These are phyloP conservation scores for Heterotilapia buettikoferi DNA, from an alignment of 2,113 vertebrate species.

Conservation along the genomic window DNA sequence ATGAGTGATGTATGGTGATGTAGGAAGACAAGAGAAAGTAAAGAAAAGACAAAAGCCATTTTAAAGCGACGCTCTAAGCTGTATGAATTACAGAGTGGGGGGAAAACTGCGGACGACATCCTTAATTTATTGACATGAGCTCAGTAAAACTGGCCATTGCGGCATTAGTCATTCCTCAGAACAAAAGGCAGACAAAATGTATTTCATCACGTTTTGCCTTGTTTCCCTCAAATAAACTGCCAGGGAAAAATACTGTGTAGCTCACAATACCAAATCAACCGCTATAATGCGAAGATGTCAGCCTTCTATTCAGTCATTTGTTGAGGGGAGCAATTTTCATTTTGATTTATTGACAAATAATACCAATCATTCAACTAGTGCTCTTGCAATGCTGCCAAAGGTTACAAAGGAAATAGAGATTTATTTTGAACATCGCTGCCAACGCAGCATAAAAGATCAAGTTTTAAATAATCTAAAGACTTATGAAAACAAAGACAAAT, in stretches of 20 bases:
- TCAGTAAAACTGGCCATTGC: neutral
- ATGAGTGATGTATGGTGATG: neutral
- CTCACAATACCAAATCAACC: slow-evolving; percentile 71
- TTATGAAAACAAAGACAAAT: slow-evolving; percentile 55
- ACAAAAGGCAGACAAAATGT: slow-evolving; percentile 45
- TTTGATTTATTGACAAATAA: slow-evolving; percentile 78
- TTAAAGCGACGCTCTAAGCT: neutral
- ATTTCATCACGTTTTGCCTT: slow-evolving; percentile 54
- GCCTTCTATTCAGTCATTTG: slow-evolving; percentile 70
- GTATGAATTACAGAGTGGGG: neutral
- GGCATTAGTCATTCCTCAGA: slow-evolving; percentile 29
- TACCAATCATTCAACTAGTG: slow-evolving; percentile 75
- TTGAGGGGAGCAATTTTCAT: slow-evolving; percentile 71
- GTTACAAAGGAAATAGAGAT: slow-evolving; percentile 67
- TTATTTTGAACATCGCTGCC: slow-evolving; percentile 46
- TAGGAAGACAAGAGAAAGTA: neutral
- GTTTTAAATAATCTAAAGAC: slow-evolving; percentile 61
- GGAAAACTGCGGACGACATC: slow-evolving; percentile 10
- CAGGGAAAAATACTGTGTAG: slow-evolving; percentile 53
- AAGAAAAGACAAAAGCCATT: neutral
- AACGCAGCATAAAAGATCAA: slow-evolving; percentile 36
- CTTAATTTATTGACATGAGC: slow-evolving; percentile 11
- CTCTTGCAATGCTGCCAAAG: slow-evolving; percentile 54
- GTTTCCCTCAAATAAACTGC: slow-evolving; percentile 58
- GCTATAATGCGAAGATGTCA: slow-evolving; percentile 73